phyloP scores from a whole-genome alignment of 2,113 vertebrate species.

The Oceanites oceanicus region DNA sequence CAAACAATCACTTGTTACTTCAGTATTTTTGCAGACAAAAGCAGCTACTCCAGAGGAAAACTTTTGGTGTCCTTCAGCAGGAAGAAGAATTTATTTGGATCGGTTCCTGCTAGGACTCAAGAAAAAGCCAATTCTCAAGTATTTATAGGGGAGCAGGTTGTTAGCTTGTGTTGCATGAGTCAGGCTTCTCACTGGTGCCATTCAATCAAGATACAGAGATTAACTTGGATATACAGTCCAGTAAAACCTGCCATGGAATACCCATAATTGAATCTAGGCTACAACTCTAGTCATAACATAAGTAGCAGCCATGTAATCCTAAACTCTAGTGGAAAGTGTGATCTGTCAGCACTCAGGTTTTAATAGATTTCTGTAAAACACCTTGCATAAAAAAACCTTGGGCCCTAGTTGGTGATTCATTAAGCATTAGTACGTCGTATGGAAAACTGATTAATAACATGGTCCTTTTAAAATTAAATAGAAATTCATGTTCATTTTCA shows the following conservation, averaged over 20 bases:
- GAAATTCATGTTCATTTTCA: background rate
- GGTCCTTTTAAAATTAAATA: background rate
- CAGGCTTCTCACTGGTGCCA: background rate
- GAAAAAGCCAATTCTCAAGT: background rate
- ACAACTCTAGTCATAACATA: background rate
- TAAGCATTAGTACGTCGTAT: accelerated
- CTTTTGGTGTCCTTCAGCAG: background rate
- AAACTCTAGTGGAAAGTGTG: background rate
- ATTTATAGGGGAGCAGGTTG: background rate
- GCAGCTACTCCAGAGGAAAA: background rate
- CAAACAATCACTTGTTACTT: background rate
- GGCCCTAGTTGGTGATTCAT: background rate
- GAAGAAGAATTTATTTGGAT: background rate
- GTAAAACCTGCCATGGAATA: background rate
- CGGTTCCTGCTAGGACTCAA: background rate
- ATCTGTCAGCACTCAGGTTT: background rate
- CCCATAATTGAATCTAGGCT: background rate
- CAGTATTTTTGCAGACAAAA: background rate
- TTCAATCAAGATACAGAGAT: background rate
- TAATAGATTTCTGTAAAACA: background rate
- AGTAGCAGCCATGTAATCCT: background rate
- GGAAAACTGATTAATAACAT: background rate
- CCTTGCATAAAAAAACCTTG: background rate
- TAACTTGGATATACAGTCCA: background rate
- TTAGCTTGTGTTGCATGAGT: background rate